A percentile compares a stretch with the other conserved stretches of the same genome.
phyloP scores from a whole-genome alignment of 1,140 invertebrate genomes.

The Drosophila mauritiana region DNA sequence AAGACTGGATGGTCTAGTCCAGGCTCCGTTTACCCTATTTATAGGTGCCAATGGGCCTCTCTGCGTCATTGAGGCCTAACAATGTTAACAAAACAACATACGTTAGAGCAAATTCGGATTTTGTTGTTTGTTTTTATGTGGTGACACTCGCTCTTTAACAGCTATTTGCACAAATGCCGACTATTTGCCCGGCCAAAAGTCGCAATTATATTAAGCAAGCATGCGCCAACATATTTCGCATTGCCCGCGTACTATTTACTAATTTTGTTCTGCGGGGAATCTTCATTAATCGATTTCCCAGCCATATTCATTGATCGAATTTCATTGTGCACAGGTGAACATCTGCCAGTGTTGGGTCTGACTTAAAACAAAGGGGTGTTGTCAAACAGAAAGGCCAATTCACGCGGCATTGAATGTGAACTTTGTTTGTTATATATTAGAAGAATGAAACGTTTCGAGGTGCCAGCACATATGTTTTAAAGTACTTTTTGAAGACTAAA shows the following conservation, averaged over 20 bases:
- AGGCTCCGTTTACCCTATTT: conserved; percentile 11
- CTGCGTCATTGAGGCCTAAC: conserved; percentile 32
- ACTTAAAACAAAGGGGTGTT: background rate
- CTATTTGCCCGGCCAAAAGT: conserved; percentile 8
- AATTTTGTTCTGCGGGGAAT: conserved; percentile 3
- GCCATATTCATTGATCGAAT: conserved; percentile 15
- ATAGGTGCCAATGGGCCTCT: conserved; percentile 7
- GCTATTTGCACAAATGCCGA: conserved; percentile 26
- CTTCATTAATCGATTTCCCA: conserved; percentile 22
- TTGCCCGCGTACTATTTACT: background rate
- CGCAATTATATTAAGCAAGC: background rate
- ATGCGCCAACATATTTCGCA: background rate
- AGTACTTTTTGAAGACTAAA: background rate
- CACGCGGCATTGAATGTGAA: conserved; percentile 16
- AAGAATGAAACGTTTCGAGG: background rate
- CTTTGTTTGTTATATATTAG: background rate
- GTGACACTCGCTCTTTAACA: background rate
- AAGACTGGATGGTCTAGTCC: conserved; percentile 3
- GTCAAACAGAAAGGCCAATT: background rate
- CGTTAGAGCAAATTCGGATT: background rate
- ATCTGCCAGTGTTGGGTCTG: conserved; percentile 2
- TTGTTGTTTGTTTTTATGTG: background rate
- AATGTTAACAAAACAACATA: conserved; percentile 8
- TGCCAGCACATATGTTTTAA: conserved; percentile 13
- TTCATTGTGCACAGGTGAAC: background rate